A percentile compares a stretch with the other conserved stretches of the same genome.
Conservation (phyloP, 2,797 vertebrate genomes). For the Geotrypetes seraphini region DNA sequence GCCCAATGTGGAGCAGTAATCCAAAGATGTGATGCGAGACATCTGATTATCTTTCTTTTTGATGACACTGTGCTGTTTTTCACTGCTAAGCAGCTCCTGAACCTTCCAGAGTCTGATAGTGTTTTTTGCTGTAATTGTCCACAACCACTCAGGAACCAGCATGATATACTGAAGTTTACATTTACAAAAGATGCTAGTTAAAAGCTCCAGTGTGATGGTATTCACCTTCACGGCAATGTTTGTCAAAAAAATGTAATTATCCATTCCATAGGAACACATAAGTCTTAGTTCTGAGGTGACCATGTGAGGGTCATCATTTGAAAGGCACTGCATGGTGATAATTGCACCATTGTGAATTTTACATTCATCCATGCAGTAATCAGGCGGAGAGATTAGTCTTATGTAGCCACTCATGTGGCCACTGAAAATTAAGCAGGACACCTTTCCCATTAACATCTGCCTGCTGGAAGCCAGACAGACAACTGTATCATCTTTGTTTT, state of each 20-base stretch:
- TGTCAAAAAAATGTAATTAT: conserved; percentile 23
- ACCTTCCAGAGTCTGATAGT: conserved; percentile 35
- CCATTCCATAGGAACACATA: conserved; percentile 37
- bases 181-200: conserved; percentile 22
- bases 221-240: neutral
- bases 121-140: conserved; percentile 30
- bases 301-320: conserved; percentile 53
- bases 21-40: conserved; percentile 28
- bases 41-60: conserved; percentile 27
- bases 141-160: conserved; percentile 30
- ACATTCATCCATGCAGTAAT: conserved; percentile 12
- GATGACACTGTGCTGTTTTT: conserved; percentile 1
- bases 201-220: conserved; percentile 3
- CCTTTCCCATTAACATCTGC: conserved; percentile 8
- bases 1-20: conserved; percentile 32
- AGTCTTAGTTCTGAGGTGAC: conserved; percentile 19
- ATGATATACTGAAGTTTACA: conserved; percentile 23
- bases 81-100: neutral
- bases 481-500: conserved; percentile 16
- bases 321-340: conserved; percentile 60
- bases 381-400: conserved; percentile 26
- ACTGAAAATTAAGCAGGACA: conserved; percentile 28
- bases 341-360: conserved; percentile 48
- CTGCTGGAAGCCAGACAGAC: conserved; percentile 33
- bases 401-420: conserved; percentile 33